These are phyloP conservation scores for Epinotia brunnichana DNA, from an alignment of 2,888 invertebrate species.

Conservation along the genomic window DNA sequence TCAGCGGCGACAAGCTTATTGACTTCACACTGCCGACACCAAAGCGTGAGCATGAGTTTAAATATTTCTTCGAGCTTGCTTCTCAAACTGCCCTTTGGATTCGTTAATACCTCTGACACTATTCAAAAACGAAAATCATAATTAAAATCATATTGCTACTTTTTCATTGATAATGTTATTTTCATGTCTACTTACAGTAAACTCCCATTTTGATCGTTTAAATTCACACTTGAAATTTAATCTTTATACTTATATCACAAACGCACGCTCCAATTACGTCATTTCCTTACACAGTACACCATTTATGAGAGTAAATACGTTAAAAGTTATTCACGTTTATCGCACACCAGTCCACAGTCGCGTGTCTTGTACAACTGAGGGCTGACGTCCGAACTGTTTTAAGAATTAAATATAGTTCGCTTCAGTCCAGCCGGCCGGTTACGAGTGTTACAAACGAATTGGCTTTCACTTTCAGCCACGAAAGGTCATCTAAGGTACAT, in stretches of 20 bases:
- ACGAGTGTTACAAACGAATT: conserved; percentile 55
- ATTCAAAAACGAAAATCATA: conserved; percentile 58
- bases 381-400: conserved; percentile 70
- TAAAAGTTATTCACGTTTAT: conserved; percentile 59
- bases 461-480: conserved; percentile 48
- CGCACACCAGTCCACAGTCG: conserved; percentile 71
- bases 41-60: conserved; percentile 91
- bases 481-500: conserved; percentile 35
- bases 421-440: conserved; percentile 63
- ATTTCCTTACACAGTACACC: conserved; percentile 55
- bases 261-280: conserved; percentile 62
- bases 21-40: conserved; percentile 91
- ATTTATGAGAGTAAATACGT: conserved; percentile 69
- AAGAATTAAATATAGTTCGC: conserved; percentile 74
- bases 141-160: background rate
- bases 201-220: conserved; percentile 63
- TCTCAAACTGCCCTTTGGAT: conserved; percentile 70
- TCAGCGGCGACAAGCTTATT: conserved; percentile 85
- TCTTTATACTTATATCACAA: conserved; percentile 49
- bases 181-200: conserved; percentile 65
- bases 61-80: conserved; percentile 90
- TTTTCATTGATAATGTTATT: conserved; percentile 7
- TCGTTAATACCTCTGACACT: conserved; percentile 71
- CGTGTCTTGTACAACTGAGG: conserved; percentile 75
- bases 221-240: conserved; percentile 56